Conservation (phyloP, 2,797 vertebrate genomes). For the Gobio occitaniae region DNA sequence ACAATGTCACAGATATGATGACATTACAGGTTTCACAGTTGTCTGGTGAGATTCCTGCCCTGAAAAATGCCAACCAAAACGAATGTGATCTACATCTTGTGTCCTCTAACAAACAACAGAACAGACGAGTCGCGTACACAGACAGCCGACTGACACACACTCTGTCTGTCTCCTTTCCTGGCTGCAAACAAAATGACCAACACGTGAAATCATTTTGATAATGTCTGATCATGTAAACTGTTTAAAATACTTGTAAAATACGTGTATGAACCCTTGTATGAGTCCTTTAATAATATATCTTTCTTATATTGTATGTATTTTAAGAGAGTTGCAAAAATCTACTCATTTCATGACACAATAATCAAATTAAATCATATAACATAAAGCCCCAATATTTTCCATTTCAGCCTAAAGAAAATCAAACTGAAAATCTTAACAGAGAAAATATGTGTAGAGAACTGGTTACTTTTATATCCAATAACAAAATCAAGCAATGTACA, state of each 20-base stretch:
- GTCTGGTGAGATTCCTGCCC: not conserved
- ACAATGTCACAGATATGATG: not conserved
- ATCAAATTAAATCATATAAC: not conserved
- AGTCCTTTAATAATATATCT: not conserved
- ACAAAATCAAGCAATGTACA: not conserved
- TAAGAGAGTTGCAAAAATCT: not conserved
- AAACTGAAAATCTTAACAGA: not conserved
- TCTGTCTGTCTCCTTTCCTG: not conserved
- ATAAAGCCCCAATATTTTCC: no score
- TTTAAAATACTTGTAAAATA: not conserved
- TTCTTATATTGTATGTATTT: not conserved
- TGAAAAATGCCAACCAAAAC: not conserved
- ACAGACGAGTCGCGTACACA: not conserved
- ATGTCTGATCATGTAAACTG: not conserved
- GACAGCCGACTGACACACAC: not conserved
- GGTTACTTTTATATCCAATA: not conserved
- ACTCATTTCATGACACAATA: not conserved
- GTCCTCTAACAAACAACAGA: not conserved
- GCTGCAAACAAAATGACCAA: not conserved
- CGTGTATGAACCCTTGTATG: no score
- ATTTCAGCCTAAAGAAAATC: no score
- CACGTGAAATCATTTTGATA: not conserved
- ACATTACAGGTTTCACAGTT: not conserved
- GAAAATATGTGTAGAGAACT: not conserved
- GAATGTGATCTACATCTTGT: not conserved